Base-by-base conservation (phyloP, 2,797 vertebrate genomes). In the Xenops minutus region DNA sequence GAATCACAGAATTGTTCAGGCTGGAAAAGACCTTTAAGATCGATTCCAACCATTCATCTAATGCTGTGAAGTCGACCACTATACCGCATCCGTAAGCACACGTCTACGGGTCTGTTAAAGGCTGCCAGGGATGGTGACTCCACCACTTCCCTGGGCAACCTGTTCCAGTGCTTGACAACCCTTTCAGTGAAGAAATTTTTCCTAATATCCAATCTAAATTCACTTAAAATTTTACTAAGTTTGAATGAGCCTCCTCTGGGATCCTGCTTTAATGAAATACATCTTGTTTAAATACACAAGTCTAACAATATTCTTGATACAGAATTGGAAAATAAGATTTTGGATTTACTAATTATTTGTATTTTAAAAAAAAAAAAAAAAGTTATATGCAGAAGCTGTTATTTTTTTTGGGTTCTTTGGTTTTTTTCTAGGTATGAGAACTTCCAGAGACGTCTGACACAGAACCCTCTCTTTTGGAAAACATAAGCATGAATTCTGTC, bases 381-480 rank as follows among this genome's bases (percentile, higher is more conserved):
- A 75, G 64, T 63, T 61, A 64, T 66, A 79, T 69, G 12, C 39
- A n/a, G 27, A 43, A 51, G n/a, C 48, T 89, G 64, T 76, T 64
- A 66, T 43, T 27, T 27, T 88, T 88, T 78, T 24, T 3, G 1
- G 9, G 6, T 3, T 10, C 55, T 56, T 36, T n/a, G 34, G 4
- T 26, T 32, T 17, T 22, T 43, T 39, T 19, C 29, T 93, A 99
- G 98, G 98, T 99, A 99, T 93, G 99, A 99, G 87, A 99, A 98
- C 97, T 99, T 99, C 98, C 99, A 99, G 97, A 98, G 99, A 95
- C 97, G 99, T 94, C 95, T 99, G 98, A 96, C 97, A 80, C 99
- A 99, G 98, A 99, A 99, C 96, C 99, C 99, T 21, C 98, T 99
- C 95, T 99, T 99, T 97, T 99, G 99, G 99, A 99, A 99, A 97